phyloP scores from a whole-genome alignment of 2,888 invertebrate species.

The Zygothrica quintamaculata region DNA sequence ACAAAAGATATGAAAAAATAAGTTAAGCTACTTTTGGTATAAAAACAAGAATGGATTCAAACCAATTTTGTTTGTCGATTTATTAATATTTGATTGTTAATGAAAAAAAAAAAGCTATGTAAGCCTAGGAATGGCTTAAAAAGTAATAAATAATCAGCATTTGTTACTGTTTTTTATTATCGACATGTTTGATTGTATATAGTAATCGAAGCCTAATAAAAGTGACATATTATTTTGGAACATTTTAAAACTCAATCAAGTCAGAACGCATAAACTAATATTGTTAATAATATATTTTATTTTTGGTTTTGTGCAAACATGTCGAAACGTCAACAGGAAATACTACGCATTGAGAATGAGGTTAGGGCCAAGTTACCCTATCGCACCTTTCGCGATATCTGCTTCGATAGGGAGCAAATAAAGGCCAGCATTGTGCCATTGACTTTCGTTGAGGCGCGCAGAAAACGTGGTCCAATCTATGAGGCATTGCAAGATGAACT shows the following conservation, averaged over 20 bases:
- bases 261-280: background rate
- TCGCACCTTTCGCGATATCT: conserved; percentile 65
- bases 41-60: no score
- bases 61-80: no score
- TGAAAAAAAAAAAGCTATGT: no score
- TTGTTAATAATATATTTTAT: background rate
- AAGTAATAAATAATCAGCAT: no score
- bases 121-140: no score
- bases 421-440: conserved; percentile 45
- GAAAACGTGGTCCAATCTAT: conserved; percentile 64
- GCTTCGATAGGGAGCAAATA: conserved; percentile 57
- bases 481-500: conserved; percentile 72
- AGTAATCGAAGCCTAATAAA: no score
- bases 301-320: conserved; percentile 11
- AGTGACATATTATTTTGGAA: no score
- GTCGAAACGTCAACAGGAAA: conserved; percentile 50
- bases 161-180: no score
- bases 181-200: no score
- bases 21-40: no score
- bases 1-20: no score
- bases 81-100: no score
- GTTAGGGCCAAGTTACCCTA: conserved; percentile 58
- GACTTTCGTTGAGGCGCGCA: conserved; percentile 62
- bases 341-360: conserved; percentile 51
- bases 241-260: conserved; percentile 7